Base-by-base conservation (phyloP, 2,888 invertebrate genomes). In the Arrhopalites spinosus region DNA sequence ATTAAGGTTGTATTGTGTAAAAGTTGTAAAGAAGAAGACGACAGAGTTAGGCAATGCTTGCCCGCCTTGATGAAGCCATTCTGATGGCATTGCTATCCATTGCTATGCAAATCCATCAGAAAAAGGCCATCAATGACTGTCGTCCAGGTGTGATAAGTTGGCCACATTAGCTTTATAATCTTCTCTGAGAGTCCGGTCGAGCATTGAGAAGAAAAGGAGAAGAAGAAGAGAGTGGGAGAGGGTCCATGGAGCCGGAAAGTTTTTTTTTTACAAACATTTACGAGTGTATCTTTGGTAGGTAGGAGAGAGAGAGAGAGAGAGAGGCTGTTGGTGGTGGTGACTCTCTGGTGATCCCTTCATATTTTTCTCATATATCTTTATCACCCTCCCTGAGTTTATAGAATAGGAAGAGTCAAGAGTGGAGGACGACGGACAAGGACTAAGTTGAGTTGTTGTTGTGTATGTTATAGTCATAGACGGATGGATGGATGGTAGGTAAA, bases 61-160 rank as follows among this genome's bases (percentile, higher is more conserved):
- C 71, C 71, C 68, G 50, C 61, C 71, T 71, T 71, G 63, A 72
- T 72, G 72, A 72, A 63, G 72, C 27, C 66, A 50, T 73, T 73
- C 73, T 53, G 50, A 66, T 50, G 73, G 64, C 23, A 66, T 45
- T 61, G 71, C 71, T 56, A 74, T 74, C 67, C 66, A 74, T n/a
- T n/a, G n/a, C n/a, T n/a, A n/a, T n/a, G n/a, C n/a, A n/a, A n/a
- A n/a, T n/a, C n/a, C n/a, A n/a, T n/a, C n/a, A n/a, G n/a, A 74
- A 74, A 67, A 50, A 74, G 67, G 29, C 74, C 74, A 74, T 74
- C 74, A 74, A 74, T 74, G 74, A 74, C 66, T 74, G 74, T 73
- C 73, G 63, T 74, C 74, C 74, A 74, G 74, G 74, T 74, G 74
- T 30, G 74, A 74, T 74, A 74, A 74, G 74, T 67, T 74, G 67